These are phyloP conservation scores for Leucopsar rothschildi DNA, from an alignment of 2,113 vertebrate species.

Conservation along the genomic window DNA sequence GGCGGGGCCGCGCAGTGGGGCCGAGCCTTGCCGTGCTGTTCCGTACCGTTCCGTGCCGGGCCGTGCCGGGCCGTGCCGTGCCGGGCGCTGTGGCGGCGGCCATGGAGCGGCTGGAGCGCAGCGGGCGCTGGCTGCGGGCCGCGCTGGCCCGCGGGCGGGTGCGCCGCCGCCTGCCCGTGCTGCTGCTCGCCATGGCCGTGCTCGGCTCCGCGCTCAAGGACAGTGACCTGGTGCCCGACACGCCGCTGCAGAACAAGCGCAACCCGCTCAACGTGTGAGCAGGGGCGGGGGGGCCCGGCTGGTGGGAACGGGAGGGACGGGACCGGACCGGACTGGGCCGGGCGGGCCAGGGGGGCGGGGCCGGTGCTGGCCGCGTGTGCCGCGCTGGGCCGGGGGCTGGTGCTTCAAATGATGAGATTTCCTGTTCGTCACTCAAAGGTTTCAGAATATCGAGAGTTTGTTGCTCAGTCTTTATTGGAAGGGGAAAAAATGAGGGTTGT, in stretches of 20 bases:
- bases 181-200: background rate
- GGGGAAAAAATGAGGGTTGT: accelerated
- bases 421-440: background rate
- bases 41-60: too few species aligned
- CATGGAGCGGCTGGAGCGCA: background rate
- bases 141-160: background rate
- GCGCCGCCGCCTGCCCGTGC: background rate
- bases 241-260: background rate
- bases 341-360: background rate
- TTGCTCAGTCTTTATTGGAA: background rate
- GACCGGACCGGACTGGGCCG: too few species aligned
- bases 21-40: too few species aligned
- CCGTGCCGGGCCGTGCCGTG: too few species aligned
- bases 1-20: too few species aligned
- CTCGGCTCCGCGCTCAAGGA: background rate
- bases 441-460: background rate
- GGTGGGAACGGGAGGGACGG: background rate
- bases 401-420: background rate
- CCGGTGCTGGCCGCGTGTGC: background rate
- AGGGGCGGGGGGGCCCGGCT: background rate
- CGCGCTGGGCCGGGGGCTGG: background rate
- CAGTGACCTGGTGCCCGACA: background rate
- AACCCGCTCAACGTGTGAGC: background rate
- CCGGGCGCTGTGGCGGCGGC: too few species aligned
- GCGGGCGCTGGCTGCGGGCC: background rate